phyloP scores from a whole-genome alignment of 2,113 vertebrate species.

The Cheirogaleus medius region DNA sequence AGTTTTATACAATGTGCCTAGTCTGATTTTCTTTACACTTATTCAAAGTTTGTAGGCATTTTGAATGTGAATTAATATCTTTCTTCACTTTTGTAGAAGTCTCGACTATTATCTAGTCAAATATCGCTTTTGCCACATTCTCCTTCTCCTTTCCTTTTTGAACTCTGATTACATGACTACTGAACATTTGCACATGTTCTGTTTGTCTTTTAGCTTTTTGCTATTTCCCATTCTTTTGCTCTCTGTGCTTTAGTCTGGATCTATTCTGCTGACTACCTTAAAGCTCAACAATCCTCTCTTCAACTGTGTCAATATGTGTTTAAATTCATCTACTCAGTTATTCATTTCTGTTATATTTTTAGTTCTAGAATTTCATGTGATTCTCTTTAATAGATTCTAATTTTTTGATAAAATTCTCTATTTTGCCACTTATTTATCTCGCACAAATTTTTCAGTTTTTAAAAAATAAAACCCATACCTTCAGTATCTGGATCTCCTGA shows the following conservation, averaged over 20 bases:
- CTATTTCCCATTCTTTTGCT: neutral
- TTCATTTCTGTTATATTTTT: neutral
- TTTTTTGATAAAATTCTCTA: neutral
- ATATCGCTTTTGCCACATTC: neutral
- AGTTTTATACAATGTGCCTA: neutral
- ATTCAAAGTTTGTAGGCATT: neutral
- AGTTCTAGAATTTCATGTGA: neutral
- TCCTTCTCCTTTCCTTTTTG: neutral
- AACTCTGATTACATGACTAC: no score
- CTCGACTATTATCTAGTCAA: neutral
- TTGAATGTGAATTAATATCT: neutral
- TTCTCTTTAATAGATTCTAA: neutral
- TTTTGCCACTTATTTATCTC: neutral
- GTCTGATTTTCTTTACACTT: neutral
- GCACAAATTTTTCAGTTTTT: neutral
- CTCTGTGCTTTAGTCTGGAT: neutral
- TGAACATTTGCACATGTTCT: neutral
- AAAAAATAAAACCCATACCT: neutral
- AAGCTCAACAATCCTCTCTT: neutral
- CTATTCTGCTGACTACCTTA: neutral
- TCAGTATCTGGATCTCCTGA: neutral
- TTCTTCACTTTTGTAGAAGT: neutral
- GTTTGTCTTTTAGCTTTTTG: neutral
- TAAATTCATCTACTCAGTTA: neutral
- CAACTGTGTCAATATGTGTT: neutral